These are phyloP conservation scores for Listronotus oregonensis DNA, from an alignment of 1,140 invertebrate genomes.

Conservation along the genomic window DNA sequence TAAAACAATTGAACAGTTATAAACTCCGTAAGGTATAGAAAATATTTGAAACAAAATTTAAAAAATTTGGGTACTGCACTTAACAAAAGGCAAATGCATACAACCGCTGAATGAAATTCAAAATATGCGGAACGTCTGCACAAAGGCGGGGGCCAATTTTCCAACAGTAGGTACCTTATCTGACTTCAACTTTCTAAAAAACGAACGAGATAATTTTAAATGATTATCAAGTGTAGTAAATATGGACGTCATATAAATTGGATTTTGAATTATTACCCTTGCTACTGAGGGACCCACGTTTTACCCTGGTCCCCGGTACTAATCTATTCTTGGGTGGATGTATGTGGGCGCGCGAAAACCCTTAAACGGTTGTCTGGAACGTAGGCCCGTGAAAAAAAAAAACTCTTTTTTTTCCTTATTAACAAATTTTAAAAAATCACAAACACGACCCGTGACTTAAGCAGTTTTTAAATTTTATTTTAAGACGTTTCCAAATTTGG, in stretches of 20 bases:
- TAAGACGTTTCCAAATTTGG: constrained; percentile 28
- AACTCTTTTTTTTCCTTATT: not conserved
- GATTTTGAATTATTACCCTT: constrained; percentile 30
- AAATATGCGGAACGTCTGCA: constrained; percentile 17
- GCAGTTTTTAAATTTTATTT: not conserved
- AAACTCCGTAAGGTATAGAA: not conserved
- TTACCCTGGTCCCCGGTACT: constrained; percentile 33
- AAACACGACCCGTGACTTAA: constrained; percentile 28
- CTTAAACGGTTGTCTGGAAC: constrained; percentile 38
- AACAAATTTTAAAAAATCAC: constrained; percentile 21
- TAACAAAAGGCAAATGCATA: constrained; percentile 2
- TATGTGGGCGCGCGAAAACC: constrained; percentile 38
- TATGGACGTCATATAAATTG: constrained; percentile 11
- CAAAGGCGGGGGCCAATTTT: constrained; percentile 25
- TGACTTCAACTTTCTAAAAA: constrained; percentile 37
- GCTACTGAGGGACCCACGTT: constrained; percentile 28
- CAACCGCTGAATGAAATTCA: not conserved
- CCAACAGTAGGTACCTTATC: not conserved
- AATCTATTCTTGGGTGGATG: constrained; percentile 44
- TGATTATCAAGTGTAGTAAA: constrained; percentile 7
- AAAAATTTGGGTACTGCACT: too few species aligned
- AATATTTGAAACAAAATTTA: too few species aligned
- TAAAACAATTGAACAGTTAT: not conserved
- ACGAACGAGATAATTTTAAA: constrained; percentile 6
- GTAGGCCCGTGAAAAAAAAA: constrained; percentile 17